Conservation (phyloP, 1,140 invertebrate species). For the Diachasma alloeum region DNA sequence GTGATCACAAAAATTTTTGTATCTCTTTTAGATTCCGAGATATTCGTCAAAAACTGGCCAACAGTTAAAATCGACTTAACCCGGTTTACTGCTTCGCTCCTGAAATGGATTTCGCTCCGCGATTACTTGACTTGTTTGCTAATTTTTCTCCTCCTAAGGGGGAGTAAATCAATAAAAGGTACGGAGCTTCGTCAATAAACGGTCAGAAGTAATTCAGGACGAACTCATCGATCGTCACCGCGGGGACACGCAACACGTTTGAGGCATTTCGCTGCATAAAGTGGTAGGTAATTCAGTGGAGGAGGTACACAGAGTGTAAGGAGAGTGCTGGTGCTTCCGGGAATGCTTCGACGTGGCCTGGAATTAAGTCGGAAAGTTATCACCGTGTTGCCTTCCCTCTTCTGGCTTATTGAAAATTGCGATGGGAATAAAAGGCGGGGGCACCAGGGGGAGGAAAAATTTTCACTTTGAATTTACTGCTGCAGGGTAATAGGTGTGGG, state of each 20-base stretch:
- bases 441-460: neutral
- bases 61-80: too few relatives aligned
- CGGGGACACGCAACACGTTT: constrained; percentile 5
- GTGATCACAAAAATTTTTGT: too few relatives aligned
- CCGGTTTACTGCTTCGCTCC: too few relatives aligned
- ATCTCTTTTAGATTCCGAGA: too few relatives aligned
- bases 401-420: constrained; percentile 10
- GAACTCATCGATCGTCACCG: neutral
- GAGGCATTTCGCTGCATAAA: neutral
- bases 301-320: neutral
- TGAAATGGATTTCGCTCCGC: too few relatives aligned
- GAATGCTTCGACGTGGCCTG: constrained; percentile 3
- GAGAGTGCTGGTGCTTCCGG: neutral
- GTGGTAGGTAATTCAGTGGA: neutral
- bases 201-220: neutral
- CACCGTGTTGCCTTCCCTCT: neutral
- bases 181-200: neutral
- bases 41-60: too few relatives aligned
- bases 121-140: too few relatives aligned
- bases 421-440: neutral
- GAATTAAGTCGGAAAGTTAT: constrained; percentile 21
- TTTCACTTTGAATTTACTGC: neutral
- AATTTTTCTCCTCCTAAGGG: too few relatives aligned
- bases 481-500: neutral
- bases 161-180: neutral